These are phyloP conservation scores for Gorsachius goisagi DNA, from an alignment of 2,113 vertebrate species.

Conservation along the genomic window DNA sequence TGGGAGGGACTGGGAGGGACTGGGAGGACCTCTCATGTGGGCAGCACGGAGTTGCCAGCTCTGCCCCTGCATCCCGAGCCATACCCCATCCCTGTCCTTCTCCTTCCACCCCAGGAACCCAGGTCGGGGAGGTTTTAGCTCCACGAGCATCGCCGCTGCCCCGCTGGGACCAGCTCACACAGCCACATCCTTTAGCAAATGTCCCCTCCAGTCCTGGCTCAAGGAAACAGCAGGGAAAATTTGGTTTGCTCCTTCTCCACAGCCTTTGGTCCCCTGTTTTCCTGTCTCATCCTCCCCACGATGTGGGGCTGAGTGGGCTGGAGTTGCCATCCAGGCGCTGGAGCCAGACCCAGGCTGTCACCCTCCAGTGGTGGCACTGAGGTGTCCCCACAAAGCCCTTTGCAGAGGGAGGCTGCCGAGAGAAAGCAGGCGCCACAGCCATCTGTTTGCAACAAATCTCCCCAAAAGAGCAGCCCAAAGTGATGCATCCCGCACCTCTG, in stretches of 20 bases:
- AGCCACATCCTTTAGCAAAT: neutral
- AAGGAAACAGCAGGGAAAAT: neutral
- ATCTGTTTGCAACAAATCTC: neutral
- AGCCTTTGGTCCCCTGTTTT: neutral
- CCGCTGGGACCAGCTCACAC: neutral
- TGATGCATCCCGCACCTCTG: accelerated
- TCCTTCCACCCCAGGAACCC: neutral
- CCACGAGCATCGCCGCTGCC: neutral
- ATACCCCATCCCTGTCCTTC: neutral
- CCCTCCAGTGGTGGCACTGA: neutral
- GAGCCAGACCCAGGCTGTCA: neutral
- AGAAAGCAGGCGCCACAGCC: neutral
- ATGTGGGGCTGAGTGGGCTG: neutral
- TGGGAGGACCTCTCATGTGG: neutral
- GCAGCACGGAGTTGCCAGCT: neutral
- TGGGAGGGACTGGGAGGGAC: neutral
- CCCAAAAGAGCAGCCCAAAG: neutral
- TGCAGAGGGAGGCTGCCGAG: neutral
- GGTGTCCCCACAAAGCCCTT: neutral
- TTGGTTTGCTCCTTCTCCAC: neutral
- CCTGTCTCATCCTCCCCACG: neutral
- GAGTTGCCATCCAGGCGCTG: neutral
- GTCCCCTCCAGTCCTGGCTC: neutral
- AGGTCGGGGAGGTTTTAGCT: neutral
- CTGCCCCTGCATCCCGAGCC: neutral